These are phyloP conservation scores for Leucosticte australis DNA, from an alignment of 2,113 vertebrate species.

Conservation along the genomic window DNA sequence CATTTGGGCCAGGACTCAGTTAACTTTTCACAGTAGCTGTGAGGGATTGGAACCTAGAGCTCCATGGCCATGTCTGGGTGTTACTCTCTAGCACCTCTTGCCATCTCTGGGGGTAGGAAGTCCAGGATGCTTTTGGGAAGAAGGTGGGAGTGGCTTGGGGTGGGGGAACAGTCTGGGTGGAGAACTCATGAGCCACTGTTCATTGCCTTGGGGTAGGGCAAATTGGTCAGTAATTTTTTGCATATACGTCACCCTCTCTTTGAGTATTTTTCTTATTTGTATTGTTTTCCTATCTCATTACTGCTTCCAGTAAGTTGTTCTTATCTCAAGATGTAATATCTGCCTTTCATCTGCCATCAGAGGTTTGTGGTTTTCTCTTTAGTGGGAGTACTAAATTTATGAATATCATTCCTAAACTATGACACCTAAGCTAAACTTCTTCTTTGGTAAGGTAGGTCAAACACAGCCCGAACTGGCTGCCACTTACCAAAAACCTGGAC, in stretches of 20 bases:
- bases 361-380: not conserved
- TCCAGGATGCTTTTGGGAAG: not conserved
- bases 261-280: not conserved
- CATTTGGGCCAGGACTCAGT: not conserved
- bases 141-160: not conserved
- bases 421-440: not conserved
- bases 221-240: not conserved
- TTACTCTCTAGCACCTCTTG: not conserved
- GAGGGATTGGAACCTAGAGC: not conserved
- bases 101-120: not conserved
- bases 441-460: not conserved
- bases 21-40: not conserved
- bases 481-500: not conserved
- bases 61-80: too few species aligned
- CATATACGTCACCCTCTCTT: not conserved
- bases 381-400: not conserved
- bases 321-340: not conserved
- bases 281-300: not conserved
- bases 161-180: too few species aligned
- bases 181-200: not conserved
- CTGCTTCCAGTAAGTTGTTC: not conserved
- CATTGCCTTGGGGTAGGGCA: rapidly evolving
- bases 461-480: not conserved
- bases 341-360: not conserved
- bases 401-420: not conserved